Evolutionary conservation across 2,113 vertebrate genomes (phyloP).

Genomic region (Poicephalus gulielmi): DNA sequence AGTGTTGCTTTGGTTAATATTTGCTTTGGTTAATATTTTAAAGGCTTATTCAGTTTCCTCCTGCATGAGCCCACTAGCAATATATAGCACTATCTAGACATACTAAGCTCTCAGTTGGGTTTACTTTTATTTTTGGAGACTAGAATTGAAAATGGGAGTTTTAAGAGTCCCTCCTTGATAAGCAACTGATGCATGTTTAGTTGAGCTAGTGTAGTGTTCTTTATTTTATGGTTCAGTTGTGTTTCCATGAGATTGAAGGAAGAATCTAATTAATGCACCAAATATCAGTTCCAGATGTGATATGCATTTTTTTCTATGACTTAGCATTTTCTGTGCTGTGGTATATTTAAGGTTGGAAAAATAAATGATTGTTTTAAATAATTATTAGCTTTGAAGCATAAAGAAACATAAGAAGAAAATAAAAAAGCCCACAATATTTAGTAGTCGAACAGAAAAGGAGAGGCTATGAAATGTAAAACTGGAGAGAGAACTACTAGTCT

Average conservation of each 20-base stretch:
- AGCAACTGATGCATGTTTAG: neutral
- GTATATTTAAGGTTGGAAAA: neutral
- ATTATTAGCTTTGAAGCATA: neutral
- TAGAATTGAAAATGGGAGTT: neutral
- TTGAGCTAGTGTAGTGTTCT: neutral
- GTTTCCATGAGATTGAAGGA: neutral
- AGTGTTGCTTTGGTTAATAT: neutral
- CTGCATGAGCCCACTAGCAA: neutral
- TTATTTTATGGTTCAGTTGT: slow-evolving; percentile 2
- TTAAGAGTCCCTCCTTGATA: neutral
- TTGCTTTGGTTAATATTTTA: neutral
- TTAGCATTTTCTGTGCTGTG: neutral
- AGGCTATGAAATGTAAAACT: neutral
- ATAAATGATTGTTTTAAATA: neutral
- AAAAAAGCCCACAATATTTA: neutral
- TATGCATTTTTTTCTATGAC: neutral
- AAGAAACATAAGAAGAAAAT: neutral
- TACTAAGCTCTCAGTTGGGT: neutral
- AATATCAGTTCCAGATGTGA: slow-evolving; percentile 29
- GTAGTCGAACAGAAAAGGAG: neutral
- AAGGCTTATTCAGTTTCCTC: neutral
- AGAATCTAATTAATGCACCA: slow-evolving; percentile 26
- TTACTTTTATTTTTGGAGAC: neutral
- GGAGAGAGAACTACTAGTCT: neutral
- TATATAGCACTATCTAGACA: neutral